Evolutionary conservation across 37 sponge, comb jelly and placozoan species (phyloP).

Genomic region (Halisarca cf. caerulea): DNA sequence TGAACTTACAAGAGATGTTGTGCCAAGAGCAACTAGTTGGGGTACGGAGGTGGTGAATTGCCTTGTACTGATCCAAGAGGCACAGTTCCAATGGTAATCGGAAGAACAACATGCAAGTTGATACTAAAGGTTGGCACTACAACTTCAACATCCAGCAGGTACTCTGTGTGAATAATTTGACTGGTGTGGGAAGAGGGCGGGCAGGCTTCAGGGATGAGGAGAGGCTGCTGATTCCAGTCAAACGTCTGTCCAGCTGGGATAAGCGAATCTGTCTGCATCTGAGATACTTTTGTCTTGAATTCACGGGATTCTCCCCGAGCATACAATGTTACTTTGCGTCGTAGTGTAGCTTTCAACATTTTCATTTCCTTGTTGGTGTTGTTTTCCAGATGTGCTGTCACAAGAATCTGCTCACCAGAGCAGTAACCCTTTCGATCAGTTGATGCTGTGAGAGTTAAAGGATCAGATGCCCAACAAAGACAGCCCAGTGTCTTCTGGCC

Average conservation of each 20-base stretch:
- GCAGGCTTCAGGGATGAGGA: conserved; percentile 14
- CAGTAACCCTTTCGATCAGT: conserved; percentile 62
- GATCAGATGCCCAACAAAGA: conserved; percentile 68
- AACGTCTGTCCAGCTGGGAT: conserved; percentile 7
- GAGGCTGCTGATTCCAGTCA: conserved; percentile 24
- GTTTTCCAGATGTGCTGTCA: conserved; percentile 45
- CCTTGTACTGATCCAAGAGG: background rate
- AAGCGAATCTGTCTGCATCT: background rate
- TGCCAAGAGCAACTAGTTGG: too few species aligned
- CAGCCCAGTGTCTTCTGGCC: conserved; percentile 59
- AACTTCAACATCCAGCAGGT: background rate
- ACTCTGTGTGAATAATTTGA: conserved; percentile 11
- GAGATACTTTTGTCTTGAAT: background rate
- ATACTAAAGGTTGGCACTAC: conserved; percentile 4
- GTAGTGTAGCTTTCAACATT: conserved; percentile 29
- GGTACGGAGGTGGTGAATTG: background rate
- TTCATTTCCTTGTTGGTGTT: conserved; percentile 31
- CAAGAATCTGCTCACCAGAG: conserved; percentile 34
- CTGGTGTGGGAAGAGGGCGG: conserved; percentile 13
- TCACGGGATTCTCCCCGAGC: conserved; percentile 16
- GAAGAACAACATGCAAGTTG: background rate
- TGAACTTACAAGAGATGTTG: too few species aligned
- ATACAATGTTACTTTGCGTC: conserved; percentile 18
- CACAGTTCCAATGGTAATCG: conserved; percentile 10
- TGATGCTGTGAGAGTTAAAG: conserved; percentile 38